Evolutionary conservation across 64 coral and sea anemone genomes (phyloP).

Genomic region (Trachythela sp.): DNA sequence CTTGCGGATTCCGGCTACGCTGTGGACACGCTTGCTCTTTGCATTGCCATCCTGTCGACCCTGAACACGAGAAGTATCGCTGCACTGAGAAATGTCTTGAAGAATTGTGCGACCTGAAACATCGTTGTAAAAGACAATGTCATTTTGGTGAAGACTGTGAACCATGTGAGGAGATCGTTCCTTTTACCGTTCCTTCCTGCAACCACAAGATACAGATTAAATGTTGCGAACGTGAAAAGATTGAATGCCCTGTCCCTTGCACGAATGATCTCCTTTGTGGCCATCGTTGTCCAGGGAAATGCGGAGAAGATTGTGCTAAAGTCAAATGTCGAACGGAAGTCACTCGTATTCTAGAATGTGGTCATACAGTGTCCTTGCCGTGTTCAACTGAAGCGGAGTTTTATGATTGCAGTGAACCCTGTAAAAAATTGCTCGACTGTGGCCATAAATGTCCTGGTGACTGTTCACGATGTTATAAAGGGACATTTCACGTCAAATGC

Average conservation of each 20-base stretch:
- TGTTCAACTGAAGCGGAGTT: conserved; percentile 4
- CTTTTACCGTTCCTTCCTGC: conserved; percentile 19
- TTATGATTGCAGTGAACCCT: conserved; percentile 13
- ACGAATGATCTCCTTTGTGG: background rate
- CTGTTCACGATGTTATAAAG: conserved; percentile 24
- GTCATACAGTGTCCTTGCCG: conserved; percentile 26
- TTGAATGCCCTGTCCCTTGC: background rate
- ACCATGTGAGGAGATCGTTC: conserved; percentile 7
- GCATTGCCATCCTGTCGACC: conserved; percentile 32
- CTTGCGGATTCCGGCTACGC: conserved; percentile 27
- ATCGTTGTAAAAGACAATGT: conserved; percentile 47
- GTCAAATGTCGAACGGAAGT: background rate
- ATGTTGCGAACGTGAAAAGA: background rate
- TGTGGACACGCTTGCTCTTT: conserved; percentile 68
- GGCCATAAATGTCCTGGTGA: conserved; percentile 41
- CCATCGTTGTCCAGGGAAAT: background rate
- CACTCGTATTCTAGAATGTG: background rate
- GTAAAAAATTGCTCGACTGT: conserved; percentile 32
- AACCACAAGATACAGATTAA: background rate
- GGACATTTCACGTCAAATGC: conserved; percentile 28
- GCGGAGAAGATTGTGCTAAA: background rate
- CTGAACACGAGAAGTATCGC: conserved; percentile 31
- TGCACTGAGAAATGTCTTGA: conserved; percentile 37
- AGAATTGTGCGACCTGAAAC: conserved; percentile 22
- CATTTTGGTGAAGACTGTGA: conserved; percentile 40